Conservation (phyloP, 2,113 vertebrate species). For the Rhinoptilus africanus region DNA sequence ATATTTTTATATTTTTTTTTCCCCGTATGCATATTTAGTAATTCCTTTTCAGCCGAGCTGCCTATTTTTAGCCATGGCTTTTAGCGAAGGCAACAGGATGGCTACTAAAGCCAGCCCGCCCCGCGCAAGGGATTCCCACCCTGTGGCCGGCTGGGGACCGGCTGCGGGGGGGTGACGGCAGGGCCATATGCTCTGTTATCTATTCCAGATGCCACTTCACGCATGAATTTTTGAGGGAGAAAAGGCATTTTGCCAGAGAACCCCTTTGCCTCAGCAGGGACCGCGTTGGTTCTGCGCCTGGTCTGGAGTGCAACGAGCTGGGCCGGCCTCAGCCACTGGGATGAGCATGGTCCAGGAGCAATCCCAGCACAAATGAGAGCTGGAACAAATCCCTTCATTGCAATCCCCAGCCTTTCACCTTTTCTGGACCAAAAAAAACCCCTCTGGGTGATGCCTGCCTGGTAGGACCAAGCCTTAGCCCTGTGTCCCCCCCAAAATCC, state of each 20-base stretch:
- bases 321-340: neutral
- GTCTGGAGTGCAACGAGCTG: neutral
- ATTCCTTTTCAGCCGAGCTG: neutral
- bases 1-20: neutral
- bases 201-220: neutral
- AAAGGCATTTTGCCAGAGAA: neutral
- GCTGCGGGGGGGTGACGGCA: rapidly evolving
- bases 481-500: neutral
- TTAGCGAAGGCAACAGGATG: slow-evolving; percentile 13
- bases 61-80: neutral
- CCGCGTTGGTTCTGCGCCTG: rapidly evolving
- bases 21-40: neutral
- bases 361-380: neutral
- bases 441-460: neutral
- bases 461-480: neutral
- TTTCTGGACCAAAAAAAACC: neutral
- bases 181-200: rapidly evolving
- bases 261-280: rapidly evolving
- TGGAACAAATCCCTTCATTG: rapidly evolving
- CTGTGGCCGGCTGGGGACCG: neutral
- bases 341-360: neutral
- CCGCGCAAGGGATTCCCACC: neutral
- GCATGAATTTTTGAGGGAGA: neutral
- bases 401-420: neutral
- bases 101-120: neutral